Evolutionary conservation across 2,113 vertebrate species (phyloP), one percentile per base, ranked within the genome.

Genomic region (Halichoerus grypus): DNA sequence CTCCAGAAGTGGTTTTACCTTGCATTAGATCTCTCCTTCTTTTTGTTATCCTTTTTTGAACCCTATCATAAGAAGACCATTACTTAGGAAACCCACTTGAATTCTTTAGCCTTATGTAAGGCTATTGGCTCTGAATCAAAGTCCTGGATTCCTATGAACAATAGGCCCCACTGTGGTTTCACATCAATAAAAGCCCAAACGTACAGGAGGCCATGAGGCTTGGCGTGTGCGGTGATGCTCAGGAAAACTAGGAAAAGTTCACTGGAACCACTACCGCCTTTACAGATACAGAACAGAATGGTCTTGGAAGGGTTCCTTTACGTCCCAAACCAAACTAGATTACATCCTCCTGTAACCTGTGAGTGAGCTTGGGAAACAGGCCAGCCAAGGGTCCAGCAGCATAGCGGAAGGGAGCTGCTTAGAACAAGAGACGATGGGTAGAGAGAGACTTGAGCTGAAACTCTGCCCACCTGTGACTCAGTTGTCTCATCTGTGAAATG

Each of bases 1-100:
- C 63, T 51, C 63, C n/a, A 93, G 83, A 80, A 83, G 76, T 26
- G 12, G 9, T 61, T 65, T 76, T 72, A 36, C 71, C 93, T 55
- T 36, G 59, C 28, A 51, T 76, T 22, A 46, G 13, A 83, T 39
- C 14, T 49, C 39, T n/a, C 46, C 53, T 57, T 7, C 7, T 72
- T 42, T 61, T 33, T 42, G 5, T 22, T 26, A 7, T 26, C 65
- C 26, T 22, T 71, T 91, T 71, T 18, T 53, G 71, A 61, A 39
- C 18, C 22, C 55, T n/a, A 1, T 69, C 28, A 94, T 3, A 63
- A 97, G 57, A 63, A 96, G 51, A 33, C 26, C 39, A 53, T 63
- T 42, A 39, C 18, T 18, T 46, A 76, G 57, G 53, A 94, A 93
- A 86, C 24, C 18, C 59, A 3, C 26, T 31, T 39, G 10, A 15